Evolutionary conservation across 2,888 invertebrate genomes (phyloP), one percentile per base, ranked within the genome.

Genomic region (Bembecia ichneumoniformis): DNA sequence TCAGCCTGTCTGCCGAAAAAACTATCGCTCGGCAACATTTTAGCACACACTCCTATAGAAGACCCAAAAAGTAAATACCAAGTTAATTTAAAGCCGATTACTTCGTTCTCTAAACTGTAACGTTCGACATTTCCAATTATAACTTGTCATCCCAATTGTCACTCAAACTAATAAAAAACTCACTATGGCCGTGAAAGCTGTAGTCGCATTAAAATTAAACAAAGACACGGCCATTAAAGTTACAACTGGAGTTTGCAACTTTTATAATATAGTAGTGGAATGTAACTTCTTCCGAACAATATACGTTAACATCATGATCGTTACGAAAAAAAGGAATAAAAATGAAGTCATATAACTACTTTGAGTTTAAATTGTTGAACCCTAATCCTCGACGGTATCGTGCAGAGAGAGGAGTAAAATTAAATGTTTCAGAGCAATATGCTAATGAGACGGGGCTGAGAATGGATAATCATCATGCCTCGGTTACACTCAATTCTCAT

Each of bases 251-350:
- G 62, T 53, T 55, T 58, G 58, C 60, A 40, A 66, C 66, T 68
- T 73, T 64, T 62, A 68, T 72, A 72, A 63, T 61, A 65, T 74
- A 75, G 73, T 63, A 59, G 64, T 66, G 64, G 64, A 66, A 35
- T 35, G 15, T 49, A 68, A 72, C 69, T 73, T 74, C 71, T 74
- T 74, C 72, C 70, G 58, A 75, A 74, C 63, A 70, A 68, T 75
- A 71, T 77, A 78, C 70, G 74, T 75, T 76, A 66, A 72, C 68
- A 75, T 67, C 72, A 71, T 68, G 68, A 72, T 76, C 70, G 79
- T 82, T 83, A 81, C 77, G 70, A 76, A 80, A 77, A 44, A 44
- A 60, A 66, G 62, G 68, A 76, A 77, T 72, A 71, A 78, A 79
- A 75, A 61, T 60, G 67, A 74, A 64, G 66, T 74, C 67, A 71